Evolutionary conservation across 2,797 vertebrate genomes (phyloP), one percentile per base, ranked within the genome.

Genomic region (Octomys mimax): DNA sequence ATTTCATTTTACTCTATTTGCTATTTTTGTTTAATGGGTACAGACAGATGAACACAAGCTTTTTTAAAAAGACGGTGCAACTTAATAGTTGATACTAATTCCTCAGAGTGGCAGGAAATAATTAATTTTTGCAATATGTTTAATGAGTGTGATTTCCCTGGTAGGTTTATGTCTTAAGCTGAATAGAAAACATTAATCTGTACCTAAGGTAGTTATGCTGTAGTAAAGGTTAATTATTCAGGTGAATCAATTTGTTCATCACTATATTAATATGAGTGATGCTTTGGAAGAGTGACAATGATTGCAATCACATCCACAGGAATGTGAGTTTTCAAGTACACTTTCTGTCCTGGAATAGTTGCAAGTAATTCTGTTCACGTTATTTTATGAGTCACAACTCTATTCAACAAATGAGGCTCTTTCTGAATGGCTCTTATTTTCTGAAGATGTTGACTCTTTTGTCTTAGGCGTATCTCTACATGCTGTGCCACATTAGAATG

Each of bases 211-310:
- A 97, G 96, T 95, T 96, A 92, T 93, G 46, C 92, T 95, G 7
- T 87, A 95, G 89, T 96, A 92, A 97, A 98, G 96, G 97, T 98
- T 98, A 98, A 98, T 98, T 98, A 97, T 98, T 97, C 96, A 96
- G 95, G 94, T 98, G 96, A 98, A 96, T 97, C 96, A 89, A 46
- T 97, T 97, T 95, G 93, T 98, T 98, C 94, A 97, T 98, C 96
- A 81, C 84, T 93, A 59, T 90, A 49, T 96, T 97, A 90, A 78
- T 54, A 86, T 87, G 70, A 95, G 19, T 82, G 80, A 92, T 96
- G 36, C 92, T 97, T 86, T 96, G 26, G 82, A 96, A 73, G 59
- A 96, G 94, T 61, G 97, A 46, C 71, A 93, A 89, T 85, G 92
- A 96, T 97, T 98, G 62, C 28, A 94, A 4, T 87, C 92, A 93